Percentiles rank a stretch among this genome's conserved stretches.
Conservation (phyloP, 2,888 invertebrate species). For the Orthosia gothica region DNA sequence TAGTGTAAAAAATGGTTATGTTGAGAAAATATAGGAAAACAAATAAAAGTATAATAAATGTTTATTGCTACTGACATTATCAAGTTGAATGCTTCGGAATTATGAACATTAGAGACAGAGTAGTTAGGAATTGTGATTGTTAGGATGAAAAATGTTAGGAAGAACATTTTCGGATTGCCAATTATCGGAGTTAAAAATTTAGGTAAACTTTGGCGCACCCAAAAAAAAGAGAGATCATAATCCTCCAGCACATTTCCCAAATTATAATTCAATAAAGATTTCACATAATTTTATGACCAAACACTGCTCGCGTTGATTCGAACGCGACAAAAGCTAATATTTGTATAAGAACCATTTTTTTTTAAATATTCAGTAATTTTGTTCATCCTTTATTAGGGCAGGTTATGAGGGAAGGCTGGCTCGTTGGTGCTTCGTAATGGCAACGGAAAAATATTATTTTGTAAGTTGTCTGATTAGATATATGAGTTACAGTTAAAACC, state of each 20-base stretch:
- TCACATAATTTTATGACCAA: not conserved
- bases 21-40: too few species aligned
- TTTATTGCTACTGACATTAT: too few species aligned
- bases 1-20: too few species aligned
- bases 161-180: too few species aligned
- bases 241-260: not conserved
- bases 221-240: not conserved
- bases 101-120: too few species aligned
- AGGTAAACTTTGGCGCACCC: too few species aligned
- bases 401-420: not conserved
- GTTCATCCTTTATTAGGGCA: slow-evolving; percentile 12
- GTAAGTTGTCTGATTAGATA: not conserved
- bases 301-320: slow-evolving; percentile 2
- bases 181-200: too few species aligned
- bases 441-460: slow-evolving; percentile 13
- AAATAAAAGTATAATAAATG: too few species aligned
- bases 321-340: slow-evolving; percentile 11
- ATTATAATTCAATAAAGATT: not conserved
- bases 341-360: not conserved
- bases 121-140: too few species aligned
- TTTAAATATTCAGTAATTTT: slow-evolving; percentile 17
- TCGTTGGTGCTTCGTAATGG: slow-evolving; percentile 33
- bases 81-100: too few species aligned
- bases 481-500: too few species aligned
- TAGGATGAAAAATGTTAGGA: too few species aligned